Percentiles rank a stretch among this genome's conserved stretches.
These are phyloP conservation scores for Astyanax mexicanus DNA, from an alignment of 2,797 vertebrate species.

Conservation along the genomic window DNA sequence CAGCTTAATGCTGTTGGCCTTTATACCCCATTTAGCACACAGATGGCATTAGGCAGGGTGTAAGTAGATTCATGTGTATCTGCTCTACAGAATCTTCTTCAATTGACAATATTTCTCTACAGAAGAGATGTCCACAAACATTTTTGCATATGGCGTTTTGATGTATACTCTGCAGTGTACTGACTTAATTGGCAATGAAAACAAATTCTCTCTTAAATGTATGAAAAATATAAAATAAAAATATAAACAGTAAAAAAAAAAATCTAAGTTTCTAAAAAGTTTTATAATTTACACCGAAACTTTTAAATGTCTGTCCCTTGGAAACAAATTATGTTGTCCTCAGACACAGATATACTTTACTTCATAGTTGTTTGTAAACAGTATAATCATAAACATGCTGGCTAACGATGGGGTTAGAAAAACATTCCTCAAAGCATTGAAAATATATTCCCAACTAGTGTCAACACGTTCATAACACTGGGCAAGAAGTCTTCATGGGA, in stretches of 20 bases:
- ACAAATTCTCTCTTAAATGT: background rate
- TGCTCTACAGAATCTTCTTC: no score
- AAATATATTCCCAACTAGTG: slow-evolving; percentile 1
- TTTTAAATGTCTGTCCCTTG: no score
- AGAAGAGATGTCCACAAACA: no score
- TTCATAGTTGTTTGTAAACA: slow-evolving; percentile 32
- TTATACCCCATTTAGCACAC: no score
- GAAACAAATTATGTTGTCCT: background rate
- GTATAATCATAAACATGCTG: slow-evolving; percentile 9
- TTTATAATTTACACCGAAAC: no score
- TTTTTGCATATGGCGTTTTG: no score
- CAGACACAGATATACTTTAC: background rate
- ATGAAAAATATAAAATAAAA: background rate
- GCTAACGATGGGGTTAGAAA: slow-evolving; percentile 1
- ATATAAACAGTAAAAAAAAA: background rate
- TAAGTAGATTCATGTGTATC: no score
- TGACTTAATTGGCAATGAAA: background rate
- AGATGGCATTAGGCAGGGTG: no score
- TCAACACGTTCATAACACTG: slow-evolving; percentile 15
- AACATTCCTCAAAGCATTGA: background rate
- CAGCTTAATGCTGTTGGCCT: no score
- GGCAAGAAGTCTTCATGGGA: slow-evolving; percentile 17
- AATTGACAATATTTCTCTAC: no score
- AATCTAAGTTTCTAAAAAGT: background rate
- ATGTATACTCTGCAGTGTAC: no score